phyloP scores from a whole-genome alignment of 2,113 vertebrate species.

The Climacteris rufus region DNA sequence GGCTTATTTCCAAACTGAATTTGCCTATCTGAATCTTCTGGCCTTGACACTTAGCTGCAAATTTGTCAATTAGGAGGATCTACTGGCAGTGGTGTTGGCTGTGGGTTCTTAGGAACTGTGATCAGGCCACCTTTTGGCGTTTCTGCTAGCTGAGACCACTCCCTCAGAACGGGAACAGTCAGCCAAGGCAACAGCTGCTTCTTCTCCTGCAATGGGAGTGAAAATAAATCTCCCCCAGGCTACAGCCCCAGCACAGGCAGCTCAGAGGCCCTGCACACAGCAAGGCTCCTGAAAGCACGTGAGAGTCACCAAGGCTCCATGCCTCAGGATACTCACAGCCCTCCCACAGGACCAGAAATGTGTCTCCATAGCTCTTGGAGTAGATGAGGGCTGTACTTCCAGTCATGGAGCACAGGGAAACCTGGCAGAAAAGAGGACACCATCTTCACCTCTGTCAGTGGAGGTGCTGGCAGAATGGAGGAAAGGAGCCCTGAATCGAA shows the following conservation, averaged over 20 bases:
- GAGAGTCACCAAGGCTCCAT: not conserved
- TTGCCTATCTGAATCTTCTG: not conserved
- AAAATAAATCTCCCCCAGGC: not conserved
- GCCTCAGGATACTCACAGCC: not conserved
- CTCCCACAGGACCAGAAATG: not conserved
- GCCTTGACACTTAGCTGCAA: not conserved
- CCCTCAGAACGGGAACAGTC: not conserved
- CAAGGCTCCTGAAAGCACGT: not conserved
- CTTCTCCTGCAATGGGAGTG: not conserved
- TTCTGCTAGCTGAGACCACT: not conserved
- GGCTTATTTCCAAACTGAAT: slow-evolving; percentile 1
- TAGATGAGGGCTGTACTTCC: not conserved
- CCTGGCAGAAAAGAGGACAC: not conserved
- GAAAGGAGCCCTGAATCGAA: not conserved
- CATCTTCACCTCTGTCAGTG: not conserved
- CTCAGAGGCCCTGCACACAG: not conserved
- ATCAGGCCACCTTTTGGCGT: not conserved
- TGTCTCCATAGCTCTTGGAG: not conserved
- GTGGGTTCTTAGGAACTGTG: not conserved
- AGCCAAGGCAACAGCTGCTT: not conserved
- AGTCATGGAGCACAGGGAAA: too few species aligned
- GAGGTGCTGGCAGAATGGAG: not conserved
- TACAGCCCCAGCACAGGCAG: not conserved
- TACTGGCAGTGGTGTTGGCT: not conserved
- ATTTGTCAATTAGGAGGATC: not conserved